Evolutionary conservation across 2,888 invertebrate species (phyloP).

Genomic region (Drosophila rubida): DNA sequence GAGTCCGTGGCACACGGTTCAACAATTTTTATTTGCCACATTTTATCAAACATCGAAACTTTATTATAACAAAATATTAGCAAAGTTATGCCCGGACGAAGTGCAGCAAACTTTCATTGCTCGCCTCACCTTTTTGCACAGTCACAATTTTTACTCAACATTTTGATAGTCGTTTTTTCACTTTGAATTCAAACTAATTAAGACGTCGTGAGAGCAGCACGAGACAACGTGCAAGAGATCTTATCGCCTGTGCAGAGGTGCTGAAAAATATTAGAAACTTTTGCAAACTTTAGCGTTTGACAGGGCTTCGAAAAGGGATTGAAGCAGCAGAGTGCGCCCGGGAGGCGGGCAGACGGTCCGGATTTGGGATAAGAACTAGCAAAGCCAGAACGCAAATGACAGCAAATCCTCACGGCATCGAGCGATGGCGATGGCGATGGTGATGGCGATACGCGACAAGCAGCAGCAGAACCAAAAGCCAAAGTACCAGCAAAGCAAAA

Average conservation of each 20-base stretch:
- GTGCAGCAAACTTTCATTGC: constrained; percentile 45
- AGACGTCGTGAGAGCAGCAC: constrained; percentile 50
- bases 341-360: background rate
- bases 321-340: background rate
- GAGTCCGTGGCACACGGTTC: constrained; percentile 38
- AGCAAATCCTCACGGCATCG: constrained; percentile 71
- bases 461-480: constrained; percentile 12
- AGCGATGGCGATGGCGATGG: constrained; percentile 5
- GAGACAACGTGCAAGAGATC: constrained; percentile 62
- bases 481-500: constrained; percentile 8
- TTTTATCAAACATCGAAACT: constrained; percentile 76
- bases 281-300: constrained; percentile 76
- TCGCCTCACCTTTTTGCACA: constrained; percentile 16
- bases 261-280: constrained; percentile 78
- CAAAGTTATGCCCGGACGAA: constrained; percentile 66
- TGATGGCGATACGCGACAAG: constrained; percentile 23
- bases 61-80: constrained; percentile 76
- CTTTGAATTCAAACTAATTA: constrained; percentile 73
- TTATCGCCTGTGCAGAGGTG: constrained; percentile 76
- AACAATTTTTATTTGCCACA: constrained; percentile 73
- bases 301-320: constrained; percentile 37
- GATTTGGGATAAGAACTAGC: constrained; percentile 10
- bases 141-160: constrained; percentile 8
- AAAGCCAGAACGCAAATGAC: constrained; percentile 66
- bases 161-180: background rate